Base-by-base conservation (phyloP, 2,797 vertebrate genomes). In the Artibeus jamaicensis region DNA sequence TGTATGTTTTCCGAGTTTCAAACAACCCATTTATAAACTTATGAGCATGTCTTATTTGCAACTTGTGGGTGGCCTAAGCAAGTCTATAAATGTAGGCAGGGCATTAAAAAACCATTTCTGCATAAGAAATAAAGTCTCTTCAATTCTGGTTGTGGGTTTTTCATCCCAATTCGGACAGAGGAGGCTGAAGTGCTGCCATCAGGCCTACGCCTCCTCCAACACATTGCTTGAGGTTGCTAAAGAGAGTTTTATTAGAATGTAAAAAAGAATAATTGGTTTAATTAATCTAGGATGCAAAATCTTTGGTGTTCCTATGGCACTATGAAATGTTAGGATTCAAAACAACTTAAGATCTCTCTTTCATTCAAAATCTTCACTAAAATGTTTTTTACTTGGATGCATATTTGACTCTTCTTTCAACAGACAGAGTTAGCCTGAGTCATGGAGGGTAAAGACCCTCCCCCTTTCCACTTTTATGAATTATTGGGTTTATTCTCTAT, bases 401-500 rank as follows among this genome's bases (percentile, higher is more conserved):
- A 34, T 18, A 77, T 14, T 93, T 90, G 19, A 50, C 48, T 55
- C 86, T 67, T 26, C 42, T 62, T 95, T 95, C 68, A 24, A 86
- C 67, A 92, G 77, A 55, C 44, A 86, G 57, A 76, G 32, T 16
- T 44, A n/a, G 39, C 48, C 62, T 5, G 76, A 94, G 15, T 65
- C 46, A 67, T 34, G 1, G 18, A 94, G 78, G 34, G 68, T 26
- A 79, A 76, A 87, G 71, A 29, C 26, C 39, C 46, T 77, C 86
- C 70, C 71, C 42, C 78, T 95, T 86, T 37, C 26, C 48, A 62
- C 87, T 62, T 92, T 90, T 81, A 12, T 32, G 21, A 82, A 37
- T 94, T 86, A 95, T 94, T 92, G 74, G 14, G 34, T 84, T 97
- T 92, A 83, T 93, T 96, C 86, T 92, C 70, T 96, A 82, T 96